These are phyloP conservation scores for Microctenopoma lineatum DNA, from an alignment of 2,797 vertebrate species.

Conservation along the genomic window DNA sequence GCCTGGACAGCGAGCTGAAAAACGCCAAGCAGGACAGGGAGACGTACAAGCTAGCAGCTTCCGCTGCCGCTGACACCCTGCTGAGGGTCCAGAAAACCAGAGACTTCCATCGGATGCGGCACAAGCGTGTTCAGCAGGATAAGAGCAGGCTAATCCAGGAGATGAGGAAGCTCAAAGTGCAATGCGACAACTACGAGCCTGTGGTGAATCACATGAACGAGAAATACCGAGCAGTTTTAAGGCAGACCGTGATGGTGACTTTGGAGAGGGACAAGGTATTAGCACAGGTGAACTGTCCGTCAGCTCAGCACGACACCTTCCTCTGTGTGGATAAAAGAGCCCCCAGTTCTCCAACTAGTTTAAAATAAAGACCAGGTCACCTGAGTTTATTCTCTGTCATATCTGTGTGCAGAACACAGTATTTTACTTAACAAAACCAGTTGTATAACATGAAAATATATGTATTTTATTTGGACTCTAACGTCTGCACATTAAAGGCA, in stretches of 20 bases:
- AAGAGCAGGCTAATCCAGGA: conserved; percentile 87
- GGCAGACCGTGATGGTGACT: conserved; percentile 84
- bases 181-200: conserved; percentile 86
- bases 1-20: conserved; percentile 84
- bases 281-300: conserved; percentile 70
- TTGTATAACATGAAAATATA: too few relatives aligned
- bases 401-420: too few relatives aligned
- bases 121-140: conserved; percentile 87
- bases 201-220: conserved; percentile 84
- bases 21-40: conserved; percentile 83
- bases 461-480: too few relatives aligned
- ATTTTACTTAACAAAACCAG: too few relatives aligned
- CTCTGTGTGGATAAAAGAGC: conserved; percentile 52
- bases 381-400: not conserved
- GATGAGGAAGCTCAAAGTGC: conserved; percentile 86
- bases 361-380: conserved; percentile 2
- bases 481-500: too few relatives aligned
- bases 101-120: conserved; percentile 88
- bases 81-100: conserved; percentile 84
- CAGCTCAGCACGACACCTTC: conserved; percentile 25
- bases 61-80: conserved; percentile 82
- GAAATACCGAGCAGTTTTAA: conserved; percentile 85
- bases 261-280: conserved; percentile 86
- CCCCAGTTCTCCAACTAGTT: conserved; percentile 48
- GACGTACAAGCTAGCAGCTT: conserved; percentile 76